These are phyloP conservation scores for Deroptyus accipitrinus DNA, from an alignment of 2,113 vertebrate species.

Conservation along the genomic window DNA sequence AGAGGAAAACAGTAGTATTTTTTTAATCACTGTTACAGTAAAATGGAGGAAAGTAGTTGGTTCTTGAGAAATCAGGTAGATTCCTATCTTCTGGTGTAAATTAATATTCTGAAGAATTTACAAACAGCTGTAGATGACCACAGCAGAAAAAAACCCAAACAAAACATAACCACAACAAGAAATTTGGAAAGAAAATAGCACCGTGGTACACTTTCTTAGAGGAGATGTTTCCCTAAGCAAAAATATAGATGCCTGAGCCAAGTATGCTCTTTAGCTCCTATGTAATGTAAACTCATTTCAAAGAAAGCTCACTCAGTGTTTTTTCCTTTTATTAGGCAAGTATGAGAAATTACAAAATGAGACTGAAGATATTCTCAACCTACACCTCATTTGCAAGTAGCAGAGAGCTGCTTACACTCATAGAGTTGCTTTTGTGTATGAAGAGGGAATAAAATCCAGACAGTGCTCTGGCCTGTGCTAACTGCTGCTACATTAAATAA, in stretches of 20 bases:
- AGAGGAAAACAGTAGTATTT: background rate
- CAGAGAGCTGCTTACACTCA: background rate
- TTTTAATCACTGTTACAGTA: background rate
- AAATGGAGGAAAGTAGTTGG: background rate
- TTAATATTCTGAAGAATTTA: background rate
- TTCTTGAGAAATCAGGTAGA: background rate
- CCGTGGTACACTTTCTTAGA: background rate
- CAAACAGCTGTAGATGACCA: background rate
- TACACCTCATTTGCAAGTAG: background rate
- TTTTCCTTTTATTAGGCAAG: background rate
- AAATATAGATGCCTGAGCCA: background rate
- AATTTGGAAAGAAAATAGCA: background rate
- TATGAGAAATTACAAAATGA: background rate
- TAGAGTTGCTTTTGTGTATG: background rate
- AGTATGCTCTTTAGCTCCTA: background rate
- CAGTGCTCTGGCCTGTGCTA: background rate
- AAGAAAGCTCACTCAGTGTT: background rate
- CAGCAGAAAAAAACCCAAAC: background rate
- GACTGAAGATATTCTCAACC: background rate
- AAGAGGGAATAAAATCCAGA: background rate
- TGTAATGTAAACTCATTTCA: background rate
- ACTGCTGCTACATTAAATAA: background rate
- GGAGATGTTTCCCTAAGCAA: background rate
- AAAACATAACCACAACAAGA: background rate
- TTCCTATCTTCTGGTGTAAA: background rate